Percentiles rank a stretch among this genome's conserved stretches.
Conservation (phyloP, 2,888 invertebrate species). For the Nymphalis urticae region DNA sequence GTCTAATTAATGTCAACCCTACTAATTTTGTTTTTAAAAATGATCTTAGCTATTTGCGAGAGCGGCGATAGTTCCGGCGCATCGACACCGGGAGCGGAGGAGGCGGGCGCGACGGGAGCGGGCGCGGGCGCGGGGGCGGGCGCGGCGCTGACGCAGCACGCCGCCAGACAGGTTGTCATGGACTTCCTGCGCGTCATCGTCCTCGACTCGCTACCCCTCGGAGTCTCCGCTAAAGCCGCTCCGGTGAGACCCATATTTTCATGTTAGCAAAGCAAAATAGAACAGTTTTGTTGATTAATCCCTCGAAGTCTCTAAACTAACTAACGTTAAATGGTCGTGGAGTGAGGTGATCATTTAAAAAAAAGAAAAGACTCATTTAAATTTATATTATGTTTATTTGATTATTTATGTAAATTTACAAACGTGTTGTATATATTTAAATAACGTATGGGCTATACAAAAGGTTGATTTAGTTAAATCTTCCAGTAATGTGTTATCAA, state of each 20-base stretch:
- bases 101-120: slow-evolving; percentile 57
- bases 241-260: slow-evolving; percentile 71
- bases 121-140: background rate
- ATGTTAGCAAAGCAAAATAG: background rate
- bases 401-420: background rate
- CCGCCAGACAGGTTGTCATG: slow-evolving; percentile 94
- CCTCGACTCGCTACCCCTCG: slow-evolving; percentile 94
- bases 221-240: slow-evolving; percentile 88
- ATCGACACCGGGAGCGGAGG: slow-evolving; percentile 87
- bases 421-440: background rate
- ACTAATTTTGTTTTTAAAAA: background rate
- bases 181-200: slow-evolving; percentile 97
- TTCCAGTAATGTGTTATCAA: background rate
- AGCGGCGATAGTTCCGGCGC: slow-evolving; percentile 90
- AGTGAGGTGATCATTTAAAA: no score
- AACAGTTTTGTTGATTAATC: no score
- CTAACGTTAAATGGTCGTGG: no score
- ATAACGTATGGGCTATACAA: background rate
- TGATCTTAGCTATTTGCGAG: slow-evolving; percentile 70
- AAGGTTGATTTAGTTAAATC: background rate
- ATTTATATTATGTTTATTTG: no score
- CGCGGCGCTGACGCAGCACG: slow-evolving; percentile 84
- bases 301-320: no score
- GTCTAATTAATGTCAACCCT: background rate
- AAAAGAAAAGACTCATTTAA: no score